Conservation (phyloP, 2,113 vertebrate genomes). For the Bucco capensis region DNA sequence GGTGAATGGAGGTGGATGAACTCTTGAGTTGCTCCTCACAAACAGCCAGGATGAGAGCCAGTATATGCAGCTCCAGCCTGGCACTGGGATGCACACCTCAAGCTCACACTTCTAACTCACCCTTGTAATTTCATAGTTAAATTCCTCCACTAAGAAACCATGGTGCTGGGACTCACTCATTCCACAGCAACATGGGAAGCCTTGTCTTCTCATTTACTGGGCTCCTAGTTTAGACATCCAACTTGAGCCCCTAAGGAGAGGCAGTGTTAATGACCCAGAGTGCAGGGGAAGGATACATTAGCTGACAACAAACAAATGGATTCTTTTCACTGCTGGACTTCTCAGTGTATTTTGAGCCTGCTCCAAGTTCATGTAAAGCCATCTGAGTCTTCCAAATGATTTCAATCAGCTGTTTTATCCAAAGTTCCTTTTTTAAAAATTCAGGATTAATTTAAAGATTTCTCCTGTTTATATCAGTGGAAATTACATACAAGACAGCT, state of each 20-base stretch:
- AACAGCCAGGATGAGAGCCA: not conserved
- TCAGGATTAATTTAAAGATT: not conserved
- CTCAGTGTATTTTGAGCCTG: not conserved
- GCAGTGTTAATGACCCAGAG: not conserved
- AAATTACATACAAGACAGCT: not conserved
- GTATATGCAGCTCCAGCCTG: not conserved
- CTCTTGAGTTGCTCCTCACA: rapidly evolving
- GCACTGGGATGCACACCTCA: rapidly evolving
- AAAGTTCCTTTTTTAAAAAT: not conserved
- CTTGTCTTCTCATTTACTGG: not conserved
- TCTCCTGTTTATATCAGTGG: not conserved
- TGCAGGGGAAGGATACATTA: not conserved
- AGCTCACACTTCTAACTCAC: not conserved
- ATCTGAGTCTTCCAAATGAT: not conserved
- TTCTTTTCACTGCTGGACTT: not conserved
- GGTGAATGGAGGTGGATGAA: not conserved
- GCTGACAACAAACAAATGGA: not conserved
- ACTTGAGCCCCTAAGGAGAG: not conserved
- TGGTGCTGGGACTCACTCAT: rapidly evolving
- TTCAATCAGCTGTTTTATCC: not conserved
- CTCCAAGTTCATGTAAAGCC: not conserved
- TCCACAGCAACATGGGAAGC: not conserved
- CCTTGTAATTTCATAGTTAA: not conserved
- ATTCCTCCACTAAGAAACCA: not conserved
- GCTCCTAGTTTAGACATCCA: not conserved